Conservation (phyloP, 2,888 invertebrate genomes). For the Cylindroiulus punctatus region DNA sequence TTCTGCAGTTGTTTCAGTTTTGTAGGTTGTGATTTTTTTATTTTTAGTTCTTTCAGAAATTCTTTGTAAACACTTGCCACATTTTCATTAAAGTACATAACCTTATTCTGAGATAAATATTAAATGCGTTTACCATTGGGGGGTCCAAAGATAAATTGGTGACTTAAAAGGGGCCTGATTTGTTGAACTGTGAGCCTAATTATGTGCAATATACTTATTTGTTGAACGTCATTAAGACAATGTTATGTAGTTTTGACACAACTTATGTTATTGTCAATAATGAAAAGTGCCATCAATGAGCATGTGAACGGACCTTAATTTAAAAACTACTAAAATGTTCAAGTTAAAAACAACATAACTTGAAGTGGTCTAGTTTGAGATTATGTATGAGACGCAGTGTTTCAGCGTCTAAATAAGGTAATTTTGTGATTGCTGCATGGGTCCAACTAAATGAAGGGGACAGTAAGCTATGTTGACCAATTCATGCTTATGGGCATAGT, state of each 20-base stretch:
- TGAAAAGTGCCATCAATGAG: not conserved
- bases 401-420: not conserved
- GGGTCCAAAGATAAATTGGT: not conserved
- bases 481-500: not conserved
- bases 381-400: no score
- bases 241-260: not conserved
- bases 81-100: constrained; percentile 26
- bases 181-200: not conserved
- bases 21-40: constrained; percentile 34
- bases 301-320: not conserved
- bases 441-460: constrained; percentile 40
- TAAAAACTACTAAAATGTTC: not conserved
- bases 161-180: not conserved
- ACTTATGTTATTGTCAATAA: not conserved
- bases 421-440: constrained; percentile 26
- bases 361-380: not conserved
- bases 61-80: constrained; percentile 30
- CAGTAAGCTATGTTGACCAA: constrained; percentile 34
- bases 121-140: not conserved
- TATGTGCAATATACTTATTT: constrained; percentile 12
- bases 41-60: not conserved
- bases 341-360: not conserved
- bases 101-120: not conserved
- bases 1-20: constrained; percentile 15
- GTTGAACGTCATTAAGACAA: not conserved